These are phyloP conservation scores for Nymphicus hollandicus DNA, from an alignment of 2,113 vertebrate species.

Conservation along the genomic window DNA sequence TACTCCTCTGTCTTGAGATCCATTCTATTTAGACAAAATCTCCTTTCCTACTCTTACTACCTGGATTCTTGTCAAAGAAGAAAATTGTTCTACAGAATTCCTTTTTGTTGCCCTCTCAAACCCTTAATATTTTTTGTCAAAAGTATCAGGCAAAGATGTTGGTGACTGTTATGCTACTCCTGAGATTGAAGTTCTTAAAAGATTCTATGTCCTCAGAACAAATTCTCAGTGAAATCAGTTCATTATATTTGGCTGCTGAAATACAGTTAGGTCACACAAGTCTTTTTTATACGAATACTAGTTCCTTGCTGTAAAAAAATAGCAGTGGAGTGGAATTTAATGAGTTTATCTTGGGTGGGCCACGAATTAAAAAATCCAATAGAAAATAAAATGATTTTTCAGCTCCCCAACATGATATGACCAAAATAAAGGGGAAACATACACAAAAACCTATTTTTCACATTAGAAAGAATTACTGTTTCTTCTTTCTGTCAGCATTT, in stretches of 20 bases:
- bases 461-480: neutral
- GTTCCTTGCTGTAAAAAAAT: neutral
- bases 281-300: neutral
- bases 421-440: neutral
- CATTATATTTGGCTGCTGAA: neutral
- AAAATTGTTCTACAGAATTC: neutral
- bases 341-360: neutral
- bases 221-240: neutral
- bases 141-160: neutral
- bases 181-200: neutral
- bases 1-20: neutral
- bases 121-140: neutral
- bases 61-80: neutral
- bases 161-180: neutral
- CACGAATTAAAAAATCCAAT: neutral
- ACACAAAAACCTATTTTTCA: neutral
- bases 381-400: neutral
- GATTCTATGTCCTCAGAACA: neutral
- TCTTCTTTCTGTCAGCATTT: neutral
- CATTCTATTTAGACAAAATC: neutral
- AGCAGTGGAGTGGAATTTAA: neutral
- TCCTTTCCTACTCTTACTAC: neutral
- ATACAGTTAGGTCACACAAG: neutral
- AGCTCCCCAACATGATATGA: neutral
- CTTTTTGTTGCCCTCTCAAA: neutral